phyloP scores from a whole-genome alignment of 2,888 invertebrate species.

The Diarsia dahlii region DNA sequence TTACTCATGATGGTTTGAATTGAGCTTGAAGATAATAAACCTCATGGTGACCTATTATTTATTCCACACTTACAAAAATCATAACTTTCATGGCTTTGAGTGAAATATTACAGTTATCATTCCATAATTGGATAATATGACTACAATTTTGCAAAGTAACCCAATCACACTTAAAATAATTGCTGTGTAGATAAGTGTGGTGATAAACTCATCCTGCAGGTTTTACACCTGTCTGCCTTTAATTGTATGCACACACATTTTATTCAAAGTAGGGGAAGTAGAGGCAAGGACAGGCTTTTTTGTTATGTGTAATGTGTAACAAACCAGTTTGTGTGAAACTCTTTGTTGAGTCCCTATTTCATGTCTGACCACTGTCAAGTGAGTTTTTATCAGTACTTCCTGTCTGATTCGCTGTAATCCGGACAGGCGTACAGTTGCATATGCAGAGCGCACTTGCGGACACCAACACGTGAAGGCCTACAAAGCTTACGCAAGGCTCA shows the following conservation, averaged over 20 bases:
- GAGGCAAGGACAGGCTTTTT: slow-evolving; percentile 10
- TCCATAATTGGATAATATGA: slow-evolving; percentile 19
- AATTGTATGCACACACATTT: slow-evolving; percentile 38
- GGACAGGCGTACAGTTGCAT: slow-evolving; percentile 35
- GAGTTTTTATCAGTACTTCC: slow-evolving; percentile 53
- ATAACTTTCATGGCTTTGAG: slow-evolving; percentile 11
- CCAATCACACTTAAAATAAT: slow-evolving; percentile 35
- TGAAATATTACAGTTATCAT: slow-evolving; percentile 28
- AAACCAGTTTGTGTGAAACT: slow-evolving; percentile 20
- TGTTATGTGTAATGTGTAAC: slow-evolving; percentile 9
- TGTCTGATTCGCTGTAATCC: slow-evolving; percentile 50
- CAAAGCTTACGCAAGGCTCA: slow-evolving; percentile 42
- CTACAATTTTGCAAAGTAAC: slow-evolving; percentile 26
- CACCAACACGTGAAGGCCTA: slow-evolving; percentile 25
- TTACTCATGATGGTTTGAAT: slow-evolving; percentile 38
- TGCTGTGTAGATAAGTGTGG: slow-evolving; percentile 13
- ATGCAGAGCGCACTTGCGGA: slow-evolving; percentile 26
- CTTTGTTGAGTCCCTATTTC: slow-evolving; percentile 17
- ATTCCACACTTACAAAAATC: not conserved
- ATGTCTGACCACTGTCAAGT: slow-evolving; percentile 31
- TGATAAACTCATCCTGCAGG: slow-evolving; percentile 29
- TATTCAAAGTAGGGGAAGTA: slow-evolving; percentile 30
- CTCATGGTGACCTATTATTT: not conserved
- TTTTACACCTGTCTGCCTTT: slow-evolving; percentile 32
- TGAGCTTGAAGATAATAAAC: slow-evolving; percentile 21